Percentiles rank a stretch among this genome's conserved stretches.
These are phyloP conservation scores for Pristis pectinata DNA, from an alignment of 2,797 vertebrate genomes.

Conservation along the genomic window DNA sequence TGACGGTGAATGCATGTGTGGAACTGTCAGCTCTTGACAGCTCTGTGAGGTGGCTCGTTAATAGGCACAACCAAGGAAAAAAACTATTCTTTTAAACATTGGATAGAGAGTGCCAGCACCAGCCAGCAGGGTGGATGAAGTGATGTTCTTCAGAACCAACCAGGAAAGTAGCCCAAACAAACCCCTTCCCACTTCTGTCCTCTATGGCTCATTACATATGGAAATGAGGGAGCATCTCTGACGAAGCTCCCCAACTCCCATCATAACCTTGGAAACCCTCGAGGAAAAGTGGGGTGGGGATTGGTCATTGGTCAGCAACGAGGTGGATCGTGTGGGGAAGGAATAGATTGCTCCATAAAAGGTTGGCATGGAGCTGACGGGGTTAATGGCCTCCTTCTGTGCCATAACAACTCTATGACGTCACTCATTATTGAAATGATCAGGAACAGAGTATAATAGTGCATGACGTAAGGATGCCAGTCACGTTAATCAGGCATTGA, in stretches of 20 bases:
- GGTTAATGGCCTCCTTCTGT: too few species aligned
- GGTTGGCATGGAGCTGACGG: too few species aligned
- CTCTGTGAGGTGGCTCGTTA: not conserved
- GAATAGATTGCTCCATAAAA: too few species aligned
- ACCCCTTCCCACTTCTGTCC: not conserved
- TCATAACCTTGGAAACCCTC: too few species aligned
- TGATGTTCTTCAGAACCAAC: not conserved
- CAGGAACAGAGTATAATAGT: too few species aligned
- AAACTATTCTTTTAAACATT: not conserved
- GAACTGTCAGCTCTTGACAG: conserved; percentile 10
- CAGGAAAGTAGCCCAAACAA: not conserved
- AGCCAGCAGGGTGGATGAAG: not conserved
- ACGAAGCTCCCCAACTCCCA: not conserved
- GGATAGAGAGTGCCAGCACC: not conserved
- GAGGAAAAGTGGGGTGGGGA: too few species aligned
- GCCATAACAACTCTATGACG: too few species aligned
- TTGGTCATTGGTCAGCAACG: too few species aligned
- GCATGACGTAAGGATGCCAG: too few species aligned
- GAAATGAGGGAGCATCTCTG: not conserved
- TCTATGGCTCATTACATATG: not conserved
- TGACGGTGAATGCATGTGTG: not conserved
- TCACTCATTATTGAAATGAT: too few species aligned
- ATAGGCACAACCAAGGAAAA: not conserved
- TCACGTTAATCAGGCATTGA: too few species aligned
- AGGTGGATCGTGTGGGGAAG: too few species aligned